phyloP scores from a whole-genome alignment of 1,140 invertebrate species.

The Atopsyche davidsoni region DNA sequence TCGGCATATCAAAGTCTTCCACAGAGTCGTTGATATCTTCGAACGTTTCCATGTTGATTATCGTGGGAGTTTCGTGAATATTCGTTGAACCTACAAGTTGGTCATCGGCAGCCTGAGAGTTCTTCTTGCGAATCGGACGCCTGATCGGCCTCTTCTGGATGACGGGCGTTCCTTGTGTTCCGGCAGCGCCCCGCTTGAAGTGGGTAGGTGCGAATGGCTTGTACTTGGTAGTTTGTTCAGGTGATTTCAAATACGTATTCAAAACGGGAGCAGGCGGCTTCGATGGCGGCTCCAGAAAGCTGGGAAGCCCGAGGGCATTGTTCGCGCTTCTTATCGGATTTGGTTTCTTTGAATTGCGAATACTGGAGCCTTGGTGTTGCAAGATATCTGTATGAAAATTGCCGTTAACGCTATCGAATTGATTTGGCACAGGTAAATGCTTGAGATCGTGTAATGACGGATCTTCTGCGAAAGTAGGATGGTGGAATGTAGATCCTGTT shows the following conservation, averaged over 20 bases:
- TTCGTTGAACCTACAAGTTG: constrained; percentile 40
- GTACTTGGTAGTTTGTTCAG: constrained; percentile 13
- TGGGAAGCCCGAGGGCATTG: constrained; percentile 37
- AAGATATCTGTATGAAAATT: constrained; percentile 27
- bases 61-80: constrained; percentile 36
- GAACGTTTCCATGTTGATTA: constrained; percentile 33
- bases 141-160: constrained; percentile 33
- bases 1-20: constrained; percentile 35
- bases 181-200: constrained; percentile 36
- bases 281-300: constrained; percentile 45
- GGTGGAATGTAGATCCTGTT: constrained; percentile 33
- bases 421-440: constrained; percentile 18
- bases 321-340: constrained; percentile 31
- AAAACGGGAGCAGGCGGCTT: constrained; percentile 36
- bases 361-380: constrained; percentile 36
- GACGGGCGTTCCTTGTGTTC: constrained; percentile 1
- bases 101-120: constrained; percentile 38
- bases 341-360: constrained; percentile 42
- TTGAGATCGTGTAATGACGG: constrained; percentile 15
- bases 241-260: constrained; percentile 22
- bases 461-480: constrained; percentile 16
- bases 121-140: constrained; percentile 43
- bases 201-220: constrained; percentile 31
- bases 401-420: constrained; percentile 16
- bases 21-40: constrained; percentile 39